Evolutionary conservation across 2,797 vertebrate genomes (phyloP).

Genomic region (Hephaestus fuliginosus): DNA sequence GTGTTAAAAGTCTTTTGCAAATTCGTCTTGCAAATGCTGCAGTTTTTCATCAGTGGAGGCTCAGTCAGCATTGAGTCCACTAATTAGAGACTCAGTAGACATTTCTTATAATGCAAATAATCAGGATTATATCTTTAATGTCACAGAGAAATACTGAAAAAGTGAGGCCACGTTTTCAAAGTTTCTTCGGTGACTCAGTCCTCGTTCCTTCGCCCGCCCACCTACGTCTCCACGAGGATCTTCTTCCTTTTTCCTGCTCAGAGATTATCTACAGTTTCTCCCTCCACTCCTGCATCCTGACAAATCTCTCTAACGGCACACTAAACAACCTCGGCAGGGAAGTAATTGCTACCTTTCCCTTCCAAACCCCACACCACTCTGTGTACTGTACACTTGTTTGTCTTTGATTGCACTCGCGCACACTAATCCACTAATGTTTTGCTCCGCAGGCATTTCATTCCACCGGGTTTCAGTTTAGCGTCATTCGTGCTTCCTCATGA

Average conservation of each 20-base stretch:
- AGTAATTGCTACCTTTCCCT: slow-evolving; percentile 38
- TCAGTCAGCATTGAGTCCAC: no score
- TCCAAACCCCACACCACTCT: background rate
- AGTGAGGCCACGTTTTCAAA: no score
- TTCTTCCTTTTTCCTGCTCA: background rate
- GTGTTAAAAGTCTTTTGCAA: no score
- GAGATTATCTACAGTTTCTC: background rate
- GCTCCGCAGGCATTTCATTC: slow-evolving; percentile 22
- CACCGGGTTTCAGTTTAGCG: background rate
- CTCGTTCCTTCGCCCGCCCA: background rate
- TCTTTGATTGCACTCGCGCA: slow-evolving; percentile 1
- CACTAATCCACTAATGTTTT: slow-evolving; percentile 14
- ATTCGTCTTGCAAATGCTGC: no score
- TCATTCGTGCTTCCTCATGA: slow-evolving; percentile 1
- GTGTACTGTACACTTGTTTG: background rate
- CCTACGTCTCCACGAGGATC: background rate
- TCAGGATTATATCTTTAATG: no score
- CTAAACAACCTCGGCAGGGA: slow-evolving; percentile 20
- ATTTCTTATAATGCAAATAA: no score
- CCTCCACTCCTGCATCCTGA: background rate
- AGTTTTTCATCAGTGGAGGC: no score
- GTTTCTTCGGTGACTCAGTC: background rate
- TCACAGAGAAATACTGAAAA: no score
- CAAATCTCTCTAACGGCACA: background rate
- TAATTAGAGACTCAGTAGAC: no score